Conservation (phyloP, 1,140 invertebrate species). For the Lepeophtheirus salmonis region DNA sequence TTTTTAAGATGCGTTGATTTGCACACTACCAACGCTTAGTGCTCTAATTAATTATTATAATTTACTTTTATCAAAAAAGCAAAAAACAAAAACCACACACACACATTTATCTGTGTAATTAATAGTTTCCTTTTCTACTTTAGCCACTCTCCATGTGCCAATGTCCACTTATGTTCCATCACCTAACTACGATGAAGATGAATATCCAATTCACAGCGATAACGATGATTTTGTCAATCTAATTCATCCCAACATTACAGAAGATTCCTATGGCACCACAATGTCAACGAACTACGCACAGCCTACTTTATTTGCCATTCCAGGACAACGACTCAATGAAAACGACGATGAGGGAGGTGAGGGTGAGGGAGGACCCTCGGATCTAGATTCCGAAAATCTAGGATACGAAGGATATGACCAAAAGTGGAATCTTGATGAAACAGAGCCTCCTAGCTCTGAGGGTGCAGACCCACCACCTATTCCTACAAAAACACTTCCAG, state of each 20-base stretch:
- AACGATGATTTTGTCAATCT: neutral
- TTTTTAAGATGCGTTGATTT: no score
- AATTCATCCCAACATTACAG: neutral
- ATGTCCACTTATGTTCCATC: no score
- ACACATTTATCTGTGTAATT: no score
- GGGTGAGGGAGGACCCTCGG: neutral
- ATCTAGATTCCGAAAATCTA: neutral
- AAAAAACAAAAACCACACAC: no score
- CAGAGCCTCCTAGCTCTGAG: neutral
- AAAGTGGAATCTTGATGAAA: neutral
- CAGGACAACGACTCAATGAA: neutral
- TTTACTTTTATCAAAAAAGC: no score
- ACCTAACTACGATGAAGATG: neutral
- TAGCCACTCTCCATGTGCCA: no score
- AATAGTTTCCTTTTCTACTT: no score
- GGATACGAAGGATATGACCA: neutral
- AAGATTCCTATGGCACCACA: neutral
- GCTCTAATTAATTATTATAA: no score
- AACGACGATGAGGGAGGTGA: neutral
- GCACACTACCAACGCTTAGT: no score
- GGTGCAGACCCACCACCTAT: neutral
- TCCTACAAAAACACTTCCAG: constrained; percentile 7
- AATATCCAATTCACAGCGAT: neutral
- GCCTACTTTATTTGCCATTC: neutral
- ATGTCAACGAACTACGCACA: neutral